phyloP scores from a whole-genome alignment of 2,113 vertebrate species.

The Pterocles orientalis region DNA sequence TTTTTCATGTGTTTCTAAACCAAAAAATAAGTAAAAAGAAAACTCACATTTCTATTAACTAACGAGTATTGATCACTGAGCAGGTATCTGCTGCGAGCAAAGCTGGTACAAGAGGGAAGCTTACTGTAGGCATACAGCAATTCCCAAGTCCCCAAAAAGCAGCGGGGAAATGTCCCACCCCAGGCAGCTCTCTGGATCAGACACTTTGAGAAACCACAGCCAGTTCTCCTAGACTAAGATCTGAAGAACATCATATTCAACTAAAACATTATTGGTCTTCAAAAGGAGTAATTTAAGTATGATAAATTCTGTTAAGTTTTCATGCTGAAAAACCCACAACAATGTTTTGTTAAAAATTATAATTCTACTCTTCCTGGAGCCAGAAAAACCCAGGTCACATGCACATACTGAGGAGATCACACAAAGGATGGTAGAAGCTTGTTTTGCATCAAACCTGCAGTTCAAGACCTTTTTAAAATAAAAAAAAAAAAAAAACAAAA shows the following conservation, averaged over 20 bases:
- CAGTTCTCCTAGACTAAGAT: not conserved
- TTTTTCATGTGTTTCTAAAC: not conserved
- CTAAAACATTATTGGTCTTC: rapidly evolving
- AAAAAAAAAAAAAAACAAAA: not conserved
- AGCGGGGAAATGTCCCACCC: not conserved
- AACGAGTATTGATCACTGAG: not conserved
- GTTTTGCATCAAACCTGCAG: not conserved
- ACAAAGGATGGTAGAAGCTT: not conserved
- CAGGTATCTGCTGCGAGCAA: not conserved
- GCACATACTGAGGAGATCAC: not conserved
- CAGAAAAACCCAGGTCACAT: not conserved
- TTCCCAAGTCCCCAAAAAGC: not conserved
- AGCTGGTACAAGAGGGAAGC: not conserved
- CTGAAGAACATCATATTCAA: rapidly evolving
- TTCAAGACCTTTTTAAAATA: no score
- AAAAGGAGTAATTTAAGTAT: not conserved
- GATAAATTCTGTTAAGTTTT: not conserved
- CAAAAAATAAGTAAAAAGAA: not conserved
- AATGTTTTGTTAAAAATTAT: rapidly evolving
- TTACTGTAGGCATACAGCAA: not conserved
- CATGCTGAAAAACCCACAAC: not conserved
- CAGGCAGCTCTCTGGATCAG: not conserved
- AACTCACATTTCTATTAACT: not conserved
- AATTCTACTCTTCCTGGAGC: not conserved
- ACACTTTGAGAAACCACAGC: not conserved